A percentile compares a stretch with the other conserved stretches of the same genome.
phyloP scores from a whole-genome alignment of 2,888 invertebrate genomes.

The Rhagium mordax region DNA sequence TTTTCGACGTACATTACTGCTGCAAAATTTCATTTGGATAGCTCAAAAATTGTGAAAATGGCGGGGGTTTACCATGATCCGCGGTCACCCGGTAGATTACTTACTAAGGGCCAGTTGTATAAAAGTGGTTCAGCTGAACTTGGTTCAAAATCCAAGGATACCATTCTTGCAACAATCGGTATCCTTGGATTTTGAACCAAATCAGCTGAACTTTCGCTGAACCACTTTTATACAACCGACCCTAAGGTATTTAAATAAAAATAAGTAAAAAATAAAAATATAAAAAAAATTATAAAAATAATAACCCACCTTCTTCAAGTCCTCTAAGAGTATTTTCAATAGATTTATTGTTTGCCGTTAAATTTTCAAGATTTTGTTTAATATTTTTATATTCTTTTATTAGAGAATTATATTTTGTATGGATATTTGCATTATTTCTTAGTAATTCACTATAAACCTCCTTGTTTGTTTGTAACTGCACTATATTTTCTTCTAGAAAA shows the following conservation, averaged over 20 bases:
- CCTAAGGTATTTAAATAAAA: background rate
- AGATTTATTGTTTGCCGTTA: conserved; percentile 10
- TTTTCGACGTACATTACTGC: too few relatives aligned
- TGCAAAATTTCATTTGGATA: too few relatives aligned
- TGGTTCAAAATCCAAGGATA: too few relatives aligned
- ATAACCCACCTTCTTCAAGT: conserved; percentile 31
- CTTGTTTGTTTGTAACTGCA: background rate
- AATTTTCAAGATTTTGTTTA: conserved; percentile 1
- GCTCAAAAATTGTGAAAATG: too few relatives aligned
- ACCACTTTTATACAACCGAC: too few relatives aligned
- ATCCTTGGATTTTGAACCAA: too few relatives aligned
- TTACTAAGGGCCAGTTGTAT: too few relatives aligned
- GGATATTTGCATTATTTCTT: conserved; percentile 1
- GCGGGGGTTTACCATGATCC: too few relatives aligned
- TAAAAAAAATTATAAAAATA: background rate
- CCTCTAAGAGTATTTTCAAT: conserved; percentile 8
- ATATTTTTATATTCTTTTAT: conserved; percentile 14
- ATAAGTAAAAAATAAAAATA: background rate
- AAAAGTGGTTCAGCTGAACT: too few relatives aligned
- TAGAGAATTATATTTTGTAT: conserved; percentile 10
- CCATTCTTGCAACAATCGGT: too few relatives aligned
- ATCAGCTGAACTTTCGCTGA: too few relatives aligned
- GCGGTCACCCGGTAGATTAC: too few relatives aligned
- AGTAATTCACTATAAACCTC: background rate
- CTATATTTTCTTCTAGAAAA: background rate